phyloP scores from a whole-genome alignment of 2,113 vertebrate genomes.

The Emydocephalus ijimae region DNA sequence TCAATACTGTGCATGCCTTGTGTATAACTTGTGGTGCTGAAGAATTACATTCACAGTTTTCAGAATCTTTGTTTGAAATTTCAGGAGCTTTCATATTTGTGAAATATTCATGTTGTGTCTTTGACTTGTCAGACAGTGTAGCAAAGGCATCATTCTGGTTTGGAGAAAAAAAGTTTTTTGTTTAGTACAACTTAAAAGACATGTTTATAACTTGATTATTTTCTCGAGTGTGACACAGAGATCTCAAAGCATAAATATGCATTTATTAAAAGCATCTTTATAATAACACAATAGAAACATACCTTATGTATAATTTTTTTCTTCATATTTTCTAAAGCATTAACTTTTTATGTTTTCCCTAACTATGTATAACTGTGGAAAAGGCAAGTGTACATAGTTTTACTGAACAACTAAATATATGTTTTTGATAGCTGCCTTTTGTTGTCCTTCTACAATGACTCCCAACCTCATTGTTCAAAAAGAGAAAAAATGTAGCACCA shows the following conservation, averaged over 20 bases:
- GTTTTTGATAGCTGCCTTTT: conserved; percentile 11
- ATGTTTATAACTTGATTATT: conserved; percentile 1
- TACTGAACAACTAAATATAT: background rate
- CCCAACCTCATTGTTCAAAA: background rate
- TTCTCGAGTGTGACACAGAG: background rate
- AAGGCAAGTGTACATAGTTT: conserved; percentile 4
- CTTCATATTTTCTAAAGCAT: conserved; percentile 7
- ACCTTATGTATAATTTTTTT: background rate
- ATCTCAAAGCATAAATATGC: conserved; percentile 23
- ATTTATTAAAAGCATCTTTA: conserved; percentile 24
- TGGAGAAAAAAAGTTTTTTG: background rate
- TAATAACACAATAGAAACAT: conserved; percentile 6
- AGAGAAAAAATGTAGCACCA: background rate
- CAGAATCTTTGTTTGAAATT: background rate
- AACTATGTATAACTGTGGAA: background rate
- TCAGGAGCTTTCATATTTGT: background rate
- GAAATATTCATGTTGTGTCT: too few relatives aligned
- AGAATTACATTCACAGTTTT: background rate
- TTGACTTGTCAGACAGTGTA: background rate
- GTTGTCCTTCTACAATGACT: conserved; percentile 1
- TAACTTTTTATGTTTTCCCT: background rate
- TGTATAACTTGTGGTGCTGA: background rate
- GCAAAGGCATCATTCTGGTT: background rate
- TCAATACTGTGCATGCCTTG: background rate
- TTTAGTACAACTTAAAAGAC: background rate